Evolutionary conservation across 2,888 invertebrate genomes (phyloP).

Genomic region (Tholera decimalis): DNA sequence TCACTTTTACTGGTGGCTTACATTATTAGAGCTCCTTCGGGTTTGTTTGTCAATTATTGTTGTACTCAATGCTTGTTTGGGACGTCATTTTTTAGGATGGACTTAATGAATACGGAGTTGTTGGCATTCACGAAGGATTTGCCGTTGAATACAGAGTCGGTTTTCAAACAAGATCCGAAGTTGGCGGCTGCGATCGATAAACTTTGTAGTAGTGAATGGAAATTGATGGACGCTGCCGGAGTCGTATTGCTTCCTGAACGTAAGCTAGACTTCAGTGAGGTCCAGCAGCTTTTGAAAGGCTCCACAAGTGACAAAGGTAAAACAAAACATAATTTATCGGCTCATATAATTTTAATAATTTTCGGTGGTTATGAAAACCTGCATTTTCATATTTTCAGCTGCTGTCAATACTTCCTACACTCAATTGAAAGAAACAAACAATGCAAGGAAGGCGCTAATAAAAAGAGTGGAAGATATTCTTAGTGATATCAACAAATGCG

Average conservation of each 20-base stretch:
- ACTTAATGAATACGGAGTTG: constrained; percentile 83
- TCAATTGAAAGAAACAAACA: constrained; percentile 70
- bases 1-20: constrained; percentile 86
- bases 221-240: constrained; percentile 49
- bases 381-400: constrained; percentile 51
- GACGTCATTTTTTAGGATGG: constrained; percentile 80
- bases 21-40: constrained; percentile 83
- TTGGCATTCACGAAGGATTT: constrained; percentile 76
- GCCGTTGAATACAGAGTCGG: constrained; percentile 68
- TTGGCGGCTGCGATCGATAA: constrained; percentile 83
- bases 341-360: not conserved
- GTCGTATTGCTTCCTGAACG: constrained; percentile 78
- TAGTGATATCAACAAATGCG: constrained; percentile 80
- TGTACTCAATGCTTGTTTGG: constrained; percentile 76
- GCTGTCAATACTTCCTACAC: constrained; percentile 62
- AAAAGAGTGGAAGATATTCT: constrained; percentile 87
- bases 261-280: constrained; percentile 82
- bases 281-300: constrained; percentile 77
- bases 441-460: constrained; percentile 74
- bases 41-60: constrained; percentile 85
- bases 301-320: constrained; percentile 64
- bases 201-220: constrained; percentile 70
- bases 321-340: not conserved
- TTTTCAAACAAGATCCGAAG: constrained; percentile 83
- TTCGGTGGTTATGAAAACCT: too few species aligned